Base-by-base conservation (phyloP, 2,797 vertebrate genomes). In the Loris lydekkerianus region DNA sequence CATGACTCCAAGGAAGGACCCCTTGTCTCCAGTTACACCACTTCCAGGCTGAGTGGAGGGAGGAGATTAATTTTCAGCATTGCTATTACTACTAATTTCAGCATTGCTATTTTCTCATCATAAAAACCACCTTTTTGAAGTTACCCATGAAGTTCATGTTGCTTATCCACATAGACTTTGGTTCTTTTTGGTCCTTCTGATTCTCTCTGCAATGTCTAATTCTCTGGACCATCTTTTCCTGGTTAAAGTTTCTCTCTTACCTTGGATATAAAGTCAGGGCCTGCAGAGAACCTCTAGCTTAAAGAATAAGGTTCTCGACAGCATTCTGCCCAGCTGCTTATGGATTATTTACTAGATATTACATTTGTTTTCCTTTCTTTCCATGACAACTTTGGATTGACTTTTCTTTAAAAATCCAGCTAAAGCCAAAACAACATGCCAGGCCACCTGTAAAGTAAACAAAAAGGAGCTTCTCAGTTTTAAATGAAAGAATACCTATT, bases 341-440 rank as follows among this genome's bases (percentile, higher is more conserved):
- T 53, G 58, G 4, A n/a, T 86, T 81, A 75, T 70, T 93, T 25
- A 40, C 11, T 53, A 86, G 77, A 67, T 4, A 58, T 76, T 88
- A 20, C 5, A 4, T 70, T 58, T 75, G 7, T 25, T 49, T 65
- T 61, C 23, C 15, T 69, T 61, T 15, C 58, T 23, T 49, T 87
- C 23, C 23, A 27, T 70, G 18, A 25, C 21, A 5, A 58, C 15
- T 40, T 40, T 82, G 37, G 27, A 23, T 89, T 96, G n/a, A 82
- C 15, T 75, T 89, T 92, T 92, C 56, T 72, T 75, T 60, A 5
- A 83, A 85, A 95, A 63, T 89, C 49, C 73, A 60, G 8, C 58
- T 70, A 65, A 63, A 80, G 25, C 40, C 46, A 76, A 91, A 89
- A 31, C 76, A 77, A 20, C 4, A 56, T 58, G 70, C 65, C 40